phyloP scores from a whole-genome alignment of 1,140 invertebrate genomes.

The Bilobella aurantiaca region DNA sequence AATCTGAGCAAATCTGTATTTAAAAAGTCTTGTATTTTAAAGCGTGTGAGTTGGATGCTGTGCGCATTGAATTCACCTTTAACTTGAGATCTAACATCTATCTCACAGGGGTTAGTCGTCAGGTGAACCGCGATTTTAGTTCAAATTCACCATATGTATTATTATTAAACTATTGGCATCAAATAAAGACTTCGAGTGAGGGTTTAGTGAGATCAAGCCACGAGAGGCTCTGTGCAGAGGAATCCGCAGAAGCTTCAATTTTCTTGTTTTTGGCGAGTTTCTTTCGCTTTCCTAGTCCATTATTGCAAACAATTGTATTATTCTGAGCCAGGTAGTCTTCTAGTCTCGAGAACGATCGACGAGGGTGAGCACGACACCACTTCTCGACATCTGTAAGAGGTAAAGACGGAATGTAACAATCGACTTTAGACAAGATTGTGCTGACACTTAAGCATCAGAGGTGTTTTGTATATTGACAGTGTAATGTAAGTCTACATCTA shows the following conservation, averaged over 20 bases:
- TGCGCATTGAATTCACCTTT: neutral
- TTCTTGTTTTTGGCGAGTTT: slow-evolving; percentile 13
- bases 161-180: too few species aligned
- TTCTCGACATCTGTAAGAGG: slow-evolving; percentile 29
- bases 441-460: too few species aligned
- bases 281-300: neutral
- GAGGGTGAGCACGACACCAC: slow-evolving; percentile 33
- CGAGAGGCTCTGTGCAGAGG: slow-evolving; percentile 20
- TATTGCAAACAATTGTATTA: neutral
- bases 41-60: too few species aligned
- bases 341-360: slow-evolving; percentile 22
- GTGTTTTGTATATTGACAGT: too few species aligned
- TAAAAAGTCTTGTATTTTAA: too few species aligned
- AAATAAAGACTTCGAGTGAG: slow-evolving; percentile 35
- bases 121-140: neutral
- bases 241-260: neutral
- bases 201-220: slow-evolving; percentile 35
- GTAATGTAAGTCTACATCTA: too few species aligned
- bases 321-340: slow-evolving; percentile 22
- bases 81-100: neutral
- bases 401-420: neutral
- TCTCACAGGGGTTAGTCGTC: neutral
- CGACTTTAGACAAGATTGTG: neutral
- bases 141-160: too few species aligned
- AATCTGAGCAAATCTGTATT: too few species aligned